A percentile compares a stretch with the other conserved stretches of the same genome.
These are phyloP conservation scores for Coccyzus lansbergi DNA, from an alignment of 2,797 vertebrate species.

Conservation along the genomic window DNA sequence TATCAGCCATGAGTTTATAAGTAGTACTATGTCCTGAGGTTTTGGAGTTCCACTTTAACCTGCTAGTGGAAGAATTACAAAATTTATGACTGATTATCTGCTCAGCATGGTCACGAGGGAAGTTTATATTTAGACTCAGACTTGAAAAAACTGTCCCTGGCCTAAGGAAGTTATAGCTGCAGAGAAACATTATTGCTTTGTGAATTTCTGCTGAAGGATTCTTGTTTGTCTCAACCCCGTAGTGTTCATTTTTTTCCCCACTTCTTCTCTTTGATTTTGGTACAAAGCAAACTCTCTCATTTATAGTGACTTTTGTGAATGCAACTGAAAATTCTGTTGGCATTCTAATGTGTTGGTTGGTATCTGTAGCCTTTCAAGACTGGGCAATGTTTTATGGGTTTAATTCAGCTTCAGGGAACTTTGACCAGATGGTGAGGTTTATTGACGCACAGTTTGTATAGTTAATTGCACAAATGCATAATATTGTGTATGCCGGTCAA, in stretches of 20 bases:
- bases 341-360: not conserved
- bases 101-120: not conserved
- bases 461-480: not conserved
- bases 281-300: not conserved
- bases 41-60: slow-evolving; percentile 23
- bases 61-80: not conserved
- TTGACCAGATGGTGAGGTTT: not conserved
- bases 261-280: not conserved
- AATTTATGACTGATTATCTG: not conserved
- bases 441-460: not conserved
- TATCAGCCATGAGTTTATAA: not conserved
- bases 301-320: not conserved
- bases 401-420: not conserved
- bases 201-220: not conserved
- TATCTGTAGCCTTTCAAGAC: not conserved
- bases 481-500: not conserved
- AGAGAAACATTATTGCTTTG: not conserved
- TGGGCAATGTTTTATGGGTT: not conserved
- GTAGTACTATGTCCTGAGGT: not conserved
- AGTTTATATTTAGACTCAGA: slow-evolving; percentile 22
- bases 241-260: not conserved
- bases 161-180: slow-evolving; percentile 11
- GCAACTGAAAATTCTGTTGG: not conserved
- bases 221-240: not conserved
- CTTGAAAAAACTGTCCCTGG: not conserved